Conservation (phyloP, 2,888 invertebrate genomes). For the Pteria penguin region DNA sequence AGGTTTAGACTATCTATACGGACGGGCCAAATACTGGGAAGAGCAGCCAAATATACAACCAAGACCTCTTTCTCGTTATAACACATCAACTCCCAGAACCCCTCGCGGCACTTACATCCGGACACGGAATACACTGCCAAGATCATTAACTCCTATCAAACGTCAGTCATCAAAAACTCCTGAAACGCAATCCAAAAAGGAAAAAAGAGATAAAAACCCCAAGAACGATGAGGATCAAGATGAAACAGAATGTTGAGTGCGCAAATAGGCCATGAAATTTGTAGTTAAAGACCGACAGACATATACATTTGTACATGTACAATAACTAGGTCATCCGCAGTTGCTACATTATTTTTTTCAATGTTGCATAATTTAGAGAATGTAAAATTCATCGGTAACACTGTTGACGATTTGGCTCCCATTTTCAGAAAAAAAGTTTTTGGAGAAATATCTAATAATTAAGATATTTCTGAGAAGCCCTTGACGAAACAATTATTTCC, state of each 20-base stretch:
- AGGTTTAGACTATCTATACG: constrained; percentile 61
- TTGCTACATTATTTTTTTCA: too few species aligned
- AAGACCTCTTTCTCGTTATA: constrained; percentile 45
- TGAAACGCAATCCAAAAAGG: neutral
- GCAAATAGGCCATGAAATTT: too few species aligned
- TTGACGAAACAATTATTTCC: too few species aligned
- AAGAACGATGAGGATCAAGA: neutral
- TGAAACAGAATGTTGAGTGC: neutral
- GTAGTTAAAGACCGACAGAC: too few species aligned
- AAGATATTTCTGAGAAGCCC: too few species aligned
- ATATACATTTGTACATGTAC: too few species aligned
- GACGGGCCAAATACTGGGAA: constrained; percentile 64
- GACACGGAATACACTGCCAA: neutral
- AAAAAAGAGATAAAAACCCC: neutral
- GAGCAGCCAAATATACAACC: constrained; percentile 55
- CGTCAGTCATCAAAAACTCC: neutral
- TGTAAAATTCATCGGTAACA: too few species aligned
- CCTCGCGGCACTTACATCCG: neutral
- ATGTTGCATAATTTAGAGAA: too few species aligned
- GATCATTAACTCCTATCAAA: neutral
- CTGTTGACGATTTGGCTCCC: too few species aligned
- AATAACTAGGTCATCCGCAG: too few species aligned
- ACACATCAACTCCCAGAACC: constrained; percentile 8
- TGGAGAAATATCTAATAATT: too few species aligned
- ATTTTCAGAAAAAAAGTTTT: too few species aligned